Base-by-base conservation (phyloP, 2,888 invertebrate genomes). In the Andrena haemorrhoa region DNA sequence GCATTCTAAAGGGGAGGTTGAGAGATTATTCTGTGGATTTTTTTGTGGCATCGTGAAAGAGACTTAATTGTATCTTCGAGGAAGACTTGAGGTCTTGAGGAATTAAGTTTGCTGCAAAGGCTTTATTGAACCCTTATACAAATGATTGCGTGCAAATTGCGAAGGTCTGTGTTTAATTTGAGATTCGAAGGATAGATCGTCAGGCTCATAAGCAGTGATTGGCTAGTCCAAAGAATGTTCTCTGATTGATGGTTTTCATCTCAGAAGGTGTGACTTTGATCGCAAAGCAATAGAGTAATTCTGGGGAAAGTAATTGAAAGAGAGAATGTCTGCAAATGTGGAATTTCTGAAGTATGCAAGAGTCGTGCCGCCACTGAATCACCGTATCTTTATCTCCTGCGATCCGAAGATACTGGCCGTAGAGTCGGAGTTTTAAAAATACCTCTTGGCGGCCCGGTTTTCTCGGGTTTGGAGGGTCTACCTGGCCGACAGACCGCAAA, bases 381-480 rank as follows among this genome's bases (percentile, higher is more conserved):
- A 79, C 56, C 75, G 69, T 76, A 73, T 82, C 69, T 73, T 81
- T 60, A 82, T 83, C 82, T 73, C 29, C 56, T 76, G 47, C 75
- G 64, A 76, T 82, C 70, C 65, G 73, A 73, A 70, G 82, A 83
- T 73, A 73, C 61, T 63, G 65, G 58, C 23, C 63, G 75, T 78
- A 74, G 69, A 61, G 66, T 61, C 76, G 83, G 31, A 77, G 78
- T 83, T 88, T 88, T 90, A 91, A 91, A 90, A 91, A 90, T 91
- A 91, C 85, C 82, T 64, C 83, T 83, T 79, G 83, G 70, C 84
- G 89, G 88, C 89, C 90, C 85, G 84, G 87, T 87, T 88, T 87
- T 80, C 84, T 83, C 79, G 74, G 77, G 73, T 71, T 78, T 82
- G 66, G 70, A 69, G 82, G 68, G 74, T 85, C 81, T 86, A 88